phyloP scores from a whole-genome alignment of 2,888 invertebrate genomes.

The Cosmia pyralina region DNA sequence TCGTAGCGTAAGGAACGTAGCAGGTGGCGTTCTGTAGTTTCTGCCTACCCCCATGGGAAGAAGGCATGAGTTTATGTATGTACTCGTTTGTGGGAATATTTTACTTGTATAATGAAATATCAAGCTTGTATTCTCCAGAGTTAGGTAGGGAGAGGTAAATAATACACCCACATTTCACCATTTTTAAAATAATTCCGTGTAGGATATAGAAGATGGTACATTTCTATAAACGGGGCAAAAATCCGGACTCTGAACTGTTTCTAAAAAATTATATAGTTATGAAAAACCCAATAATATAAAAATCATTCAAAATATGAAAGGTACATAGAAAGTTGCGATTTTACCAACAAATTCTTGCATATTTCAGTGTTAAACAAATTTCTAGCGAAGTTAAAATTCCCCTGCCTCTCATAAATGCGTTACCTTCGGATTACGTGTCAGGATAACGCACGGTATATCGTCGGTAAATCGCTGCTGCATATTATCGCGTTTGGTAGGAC shows the following conservation, averaged over 20 bases:
- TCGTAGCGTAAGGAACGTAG: too few species aligned
- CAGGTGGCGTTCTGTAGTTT: too few species aligned
- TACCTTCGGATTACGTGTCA: slow-evolving; percentile 45
- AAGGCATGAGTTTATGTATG: too few species aligned
- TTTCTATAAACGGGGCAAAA: too few species aligned
- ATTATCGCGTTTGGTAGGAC: slow-evolving; percentile 21
- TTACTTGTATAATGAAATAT: background rate
- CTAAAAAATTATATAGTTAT: background rate
- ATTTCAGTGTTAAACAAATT: slow-evolving; percentile 1
- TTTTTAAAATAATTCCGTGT: too few species aligned
- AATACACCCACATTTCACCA: too few species aligned
- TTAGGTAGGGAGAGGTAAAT: background rate
- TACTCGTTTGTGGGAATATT: background rate
- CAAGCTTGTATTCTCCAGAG: background rate
- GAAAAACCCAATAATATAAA: background rate
- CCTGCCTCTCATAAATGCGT: slow-evolving; percentile 27
- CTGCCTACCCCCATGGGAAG: too few species aligned
- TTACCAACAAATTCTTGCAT: background rate
- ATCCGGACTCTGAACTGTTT: background rate
- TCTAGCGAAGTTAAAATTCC: slow-evolving; percentile 6
- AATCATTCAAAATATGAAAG: background rate
- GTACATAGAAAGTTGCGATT: background rate
- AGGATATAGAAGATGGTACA: too few species aligned
- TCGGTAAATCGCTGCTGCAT: slow-evolving; percentile 46
- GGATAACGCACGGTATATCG: slow-evolving; percentile 40